phyloP scores from a whole-genome alignment of 2,888 invertebrate species.

The Cryptops parisi region DNA sequence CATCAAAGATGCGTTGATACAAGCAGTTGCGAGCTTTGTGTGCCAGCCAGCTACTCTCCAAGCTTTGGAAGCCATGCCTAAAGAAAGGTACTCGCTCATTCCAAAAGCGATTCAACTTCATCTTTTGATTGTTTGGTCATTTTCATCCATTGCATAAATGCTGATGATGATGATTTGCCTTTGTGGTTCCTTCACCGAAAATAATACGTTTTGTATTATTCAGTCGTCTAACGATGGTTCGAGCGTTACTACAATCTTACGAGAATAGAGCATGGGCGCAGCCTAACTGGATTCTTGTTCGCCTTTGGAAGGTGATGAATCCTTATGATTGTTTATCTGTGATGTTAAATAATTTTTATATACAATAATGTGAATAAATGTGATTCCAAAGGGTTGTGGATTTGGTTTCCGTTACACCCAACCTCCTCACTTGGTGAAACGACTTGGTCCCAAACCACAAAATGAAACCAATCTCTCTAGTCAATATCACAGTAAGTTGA shows the following conservation, averaged over 20 bases:
- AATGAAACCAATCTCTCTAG: slow-evolving; percentile 35
- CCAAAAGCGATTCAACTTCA: too few species aligned
- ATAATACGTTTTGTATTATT: background rate
- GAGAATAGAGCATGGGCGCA: slow-evolving; percentile 67
- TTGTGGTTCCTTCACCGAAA: too few species aligned
- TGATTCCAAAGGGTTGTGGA: slow-evolving; percentile 61
- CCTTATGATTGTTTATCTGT: too few species aligned
- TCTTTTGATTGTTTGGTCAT: too few species aligned
- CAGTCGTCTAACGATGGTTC: slow-evolving; percentile 48
- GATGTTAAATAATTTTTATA: background rate
- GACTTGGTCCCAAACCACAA: slow-evolving; percentile 34
- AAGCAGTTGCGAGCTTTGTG: slow-evolving; percentile 60
- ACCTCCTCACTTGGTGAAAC: slow-evolving; percentile 37
- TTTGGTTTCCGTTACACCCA: slow-evolving; percentile 55
- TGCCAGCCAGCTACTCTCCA: slow-evolving; percentile 55
- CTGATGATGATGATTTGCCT: too few species aligned
- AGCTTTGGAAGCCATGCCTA: slow-evolving; percentile 51
- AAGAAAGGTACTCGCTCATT: too few species aligned
- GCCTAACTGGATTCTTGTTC: slow-evolving; percentile 66
- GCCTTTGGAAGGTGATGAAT: slow-evolving; percentile 60
- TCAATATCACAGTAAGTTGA: slow-evolving; percentile 29
- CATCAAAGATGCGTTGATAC: slow-evolving; percentile 57
- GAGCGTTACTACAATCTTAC: slow-evolving; percentile 56
- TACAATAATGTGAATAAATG: too few species aligned
- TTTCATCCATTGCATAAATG: too few species aligned